Evolutionary conservation across 35 echinoderm and acorn worm species (phyloP).

Genomic region (Apostichopus parvimensis): DNA sequence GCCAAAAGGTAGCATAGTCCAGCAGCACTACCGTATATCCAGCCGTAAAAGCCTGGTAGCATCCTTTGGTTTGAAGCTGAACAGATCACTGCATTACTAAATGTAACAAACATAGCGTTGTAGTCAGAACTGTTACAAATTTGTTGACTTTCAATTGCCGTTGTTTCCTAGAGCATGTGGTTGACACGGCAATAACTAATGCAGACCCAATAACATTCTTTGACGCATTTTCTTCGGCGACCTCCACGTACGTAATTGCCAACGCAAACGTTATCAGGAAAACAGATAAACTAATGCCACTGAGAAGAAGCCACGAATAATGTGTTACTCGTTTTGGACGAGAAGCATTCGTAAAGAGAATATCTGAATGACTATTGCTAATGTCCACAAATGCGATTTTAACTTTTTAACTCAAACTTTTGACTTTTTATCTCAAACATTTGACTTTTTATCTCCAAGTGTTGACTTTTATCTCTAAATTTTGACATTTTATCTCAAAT

Average conservation of each 20-base stretch:
- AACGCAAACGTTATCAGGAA: not conserved
- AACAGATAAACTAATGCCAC: not conserved
- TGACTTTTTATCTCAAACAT: too few relatives aligned
- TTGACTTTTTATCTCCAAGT: too few relatives aligned
- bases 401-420: too few relatives aligned
- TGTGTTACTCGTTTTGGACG: not conserved
- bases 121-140: not conserved
- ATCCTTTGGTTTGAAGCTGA: not conserved
- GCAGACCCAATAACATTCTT: not conserved
- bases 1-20: slow-evolving; percentile 13
- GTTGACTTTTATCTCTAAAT: too few relatives aligned
- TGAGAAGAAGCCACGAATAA: not conserved
- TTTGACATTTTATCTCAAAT: too few relatives aligned
- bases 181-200: not conserved
- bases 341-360: not conserved
- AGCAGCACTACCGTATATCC: not conserved
- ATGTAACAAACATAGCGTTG: not conserved
- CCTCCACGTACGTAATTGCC: not conserved
- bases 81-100: slow-evolving; percentile 16
- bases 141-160: not conserved
- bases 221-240: not conserved
- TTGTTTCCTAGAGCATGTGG: not conserved
- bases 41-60: not conserved
- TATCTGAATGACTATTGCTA: not conserved
- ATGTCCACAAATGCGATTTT: too few relatives aligned